Base-by-base conservation (phyloP, 2,888 invertebrate genomes). In the Cryptocephalus moraei region DNA sequence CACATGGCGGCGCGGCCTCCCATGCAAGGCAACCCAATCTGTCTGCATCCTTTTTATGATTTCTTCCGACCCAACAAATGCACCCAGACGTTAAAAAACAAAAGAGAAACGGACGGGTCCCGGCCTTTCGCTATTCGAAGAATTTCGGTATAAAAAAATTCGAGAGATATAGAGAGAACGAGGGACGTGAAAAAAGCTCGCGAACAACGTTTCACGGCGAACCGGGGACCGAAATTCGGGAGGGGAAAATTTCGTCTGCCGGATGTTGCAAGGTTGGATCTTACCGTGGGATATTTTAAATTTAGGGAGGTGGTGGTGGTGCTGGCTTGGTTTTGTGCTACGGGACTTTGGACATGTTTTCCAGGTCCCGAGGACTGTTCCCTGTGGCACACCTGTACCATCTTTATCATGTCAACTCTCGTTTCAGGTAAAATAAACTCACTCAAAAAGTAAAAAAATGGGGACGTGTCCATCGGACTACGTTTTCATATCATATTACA, bases 41-140 rank as follows among this genome's bases (percentile, higher is more conserved):
- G 49, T 49, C 45, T 47, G 49, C 49, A 54, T 45, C 44, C 47
- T 52, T 55, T 54, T 55, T 56, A 49, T 52, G 50, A 54, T 49
- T 46, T 48, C 50, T 53, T 55, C 48, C 49, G 50, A 53, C 51
- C 50, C 49, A 52, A 46, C 47, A 54, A 55, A 51, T 55, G 56
- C 52, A 49, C 48, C 55, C 56, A 56, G 56, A 56, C 56, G 47
- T 42, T 49, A 52, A 56, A 55, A 55, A 56, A 56, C 51, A 51
- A 50, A 53, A 48, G 32, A 44, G 43, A 47, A 44, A 48, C 12
- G 46, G 41, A 31, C 32, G 43, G 32, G 22, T 46, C 48, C 39
- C 41, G 44, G 36, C 41, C 48, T 48, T 46, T 43, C n/a, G 48
- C 51, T 46, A 46, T 51, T 51, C 51, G 33, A 32, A 44, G 48